Evolutionary conservation across 1,140 invertebrate genomes (phyloP), one percentile per base, ranked within the genome.

Genomic region (Neomicropteryx cornuta): DNA sequence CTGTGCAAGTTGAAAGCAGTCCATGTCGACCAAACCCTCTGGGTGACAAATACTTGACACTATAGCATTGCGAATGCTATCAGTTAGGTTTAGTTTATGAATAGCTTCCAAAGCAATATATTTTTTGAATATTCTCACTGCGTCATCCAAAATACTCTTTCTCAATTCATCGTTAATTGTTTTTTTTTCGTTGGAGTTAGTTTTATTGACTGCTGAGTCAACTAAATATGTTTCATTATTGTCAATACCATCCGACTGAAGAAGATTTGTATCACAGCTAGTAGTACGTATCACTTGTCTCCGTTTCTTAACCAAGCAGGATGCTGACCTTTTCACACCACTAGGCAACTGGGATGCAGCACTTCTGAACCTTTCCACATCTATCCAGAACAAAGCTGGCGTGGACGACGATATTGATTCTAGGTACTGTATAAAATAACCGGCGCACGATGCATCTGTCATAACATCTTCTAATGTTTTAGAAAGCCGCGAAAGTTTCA

Each of bases 1-100:
- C 65, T 83, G 73, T 50, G 81, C 71, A 38, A 54, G 50, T 40
- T 58, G 54, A 46, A 68, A 68, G 38, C 62, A 67, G 45, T 67
- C 56, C 48, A 57, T 53, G 39, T 52, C 56, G 38, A 67, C 58
- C 21, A 54, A 38, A 18, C 64, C 64, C 43, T 64, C 62, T 27
- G 64, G 62, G 40, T 67, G 53, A 38, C 66, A 68, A 32, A 68
- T 68, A 41, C 63, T 65, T 19, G 64, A 59, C 44, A 68, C 61
- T 20, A 68, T 54, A 31, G 49, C 47, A 53, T 66, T 67, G 47
- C 66, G 56, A 31, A 60, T 41, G 34, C 41, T 50, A 48, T 68
- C 66, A 18, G 62, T 56, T 45, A 68, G 47, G 36, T 66, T 58
- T 43, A 68, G 44, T 46, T 58, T 54, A 42, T 53, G 46, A 36